Evolutionary conservation across 1,140 invertebrate genomes (phyloP), one percentile per base, ranked within the genome.

Genomic region (Bombyx mandarina): DNA sequence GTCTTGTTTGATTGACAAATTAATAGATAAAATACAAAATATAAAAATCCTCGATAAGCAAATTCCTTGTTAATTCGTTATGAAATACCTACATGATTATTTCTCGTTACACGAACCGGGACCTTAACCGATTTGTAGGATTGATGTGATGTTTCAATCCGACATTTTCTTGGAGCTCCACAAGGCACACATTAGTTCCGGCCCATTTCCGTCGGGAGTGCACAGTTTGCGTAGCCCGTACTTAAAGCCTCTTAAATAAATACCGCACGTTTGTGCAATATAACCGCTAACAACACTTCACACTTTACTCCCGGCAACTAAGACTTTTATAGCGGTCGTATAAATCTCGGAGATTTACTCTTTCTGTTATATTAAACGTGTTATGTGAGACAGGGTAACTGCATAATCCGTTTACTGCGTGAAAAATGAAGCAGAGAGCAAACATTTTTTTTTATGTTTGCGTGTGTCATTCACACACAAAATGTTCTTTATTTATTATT

Each of bases 271-370:
- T 82, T 75, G 70, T 65, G 76, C 73, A 35, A 35, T 65, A 80
- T 84, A 73, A 75, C 74, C 66, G 62, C 75, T 76, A 81, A 82
- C 79, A 85, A 70, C 76, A 77, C 75, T 82, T 79, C 72, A 82
- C 79, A 82, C 79, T 85, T 77, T 76, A 67, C 67, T 66, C 58
- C 58, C 52, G 43, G 54, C 52, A 58, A 58, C 58, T 52, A 60
- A 61, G 66, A 66, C 68, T 80, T 82, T 80, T 82, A 82, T 80
- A 62, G 69, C 62, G 51, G 67, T 71, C 65, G 67, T 61, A 75
- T 72, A 77, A 77, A 77, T 75, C 67, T 60, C 60, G 45, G 60
- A 54, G 66, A 77, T 75, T 80, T 76, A 75, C 65, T 7, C 44
- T 54, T 44, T 35, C 26, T 35, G 26, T 35, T 35, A 35, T 35